These are phyloP conservation scores for Kryptolebias marmoratus DNA, from an alignment of 2,113 vertebrate genomes.

Conservation along the genomic window DNA sequence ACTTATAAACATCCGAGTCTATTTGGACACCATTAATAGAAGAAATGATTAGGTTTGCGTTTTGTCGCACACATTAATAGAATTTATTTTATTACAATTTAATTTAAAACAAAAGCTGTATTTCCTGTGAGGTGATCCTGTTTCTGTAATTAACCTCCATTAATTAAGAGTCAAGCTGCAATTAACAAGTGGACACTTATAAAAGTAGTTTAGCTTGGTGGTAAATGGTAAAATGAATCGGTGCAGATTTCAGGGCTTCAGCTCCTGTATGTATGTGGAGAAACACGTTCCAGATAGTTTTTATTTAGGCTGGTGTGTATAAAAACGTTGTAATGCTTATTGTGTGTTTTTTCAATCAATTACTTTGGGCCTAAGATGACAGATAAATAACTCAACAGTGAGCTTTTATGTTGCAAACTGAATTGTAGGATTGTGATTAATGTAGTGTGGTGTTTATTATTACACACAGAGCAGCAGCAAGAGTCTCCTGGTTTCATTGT, in stretches of 20 bases:
- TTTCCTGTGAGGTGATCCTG: constrained; percentile 69
- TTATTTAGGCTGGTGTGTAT: neutral
- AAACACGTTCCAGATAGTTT: constrained; percentile 8
- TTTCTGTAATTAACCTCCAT: constrained; percentile 79
- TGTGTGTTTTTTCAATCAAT: constrained; percentile 29
- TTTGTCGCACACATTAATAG: constrained; percentile 67
- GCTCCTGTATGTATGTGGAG: constrained; percentile 38
- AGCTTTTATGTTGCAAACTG: constrained; percentile 5
- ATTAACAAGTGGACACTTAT: constrained; percentile 81
- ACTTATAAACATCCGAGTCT: constrained; percentile 71
- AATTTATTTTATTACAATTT: constrained; percentile 65
- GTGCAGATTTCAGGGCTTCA: constrained; percentile 45
- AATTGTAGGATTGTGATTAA: constrained; percentile 5
- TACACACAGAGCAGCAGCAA: neutral
- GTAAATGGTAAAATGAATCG: constrained; percentile 65
- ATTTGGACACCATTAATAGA: constrained; percentile 60
- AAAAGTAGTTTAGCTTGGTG: constrained; percentile 73
- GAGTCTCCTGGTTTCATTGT: neutral
- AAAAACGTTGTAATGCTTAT: neutral
- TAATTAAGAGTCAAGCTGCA: constrained; percentile 81
- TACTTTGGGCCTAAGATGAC: constrained; percentile 38
- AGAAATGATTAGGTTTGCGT: constrained; percentile 50
- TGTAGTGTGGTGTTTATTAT: constrained; percentile 4
- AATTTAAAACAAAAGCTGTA: constrained; percentile 59
- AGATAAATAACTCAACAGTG: constrained; percentile 33